A percentile compares a stretch with the other conserved stretches of the same genome.
These are phyloP conservation scores for Dicyrtomina minuta DNA, from an alignment of 2,888 invertebrate species.

Conservation along the genomic window DNA sequence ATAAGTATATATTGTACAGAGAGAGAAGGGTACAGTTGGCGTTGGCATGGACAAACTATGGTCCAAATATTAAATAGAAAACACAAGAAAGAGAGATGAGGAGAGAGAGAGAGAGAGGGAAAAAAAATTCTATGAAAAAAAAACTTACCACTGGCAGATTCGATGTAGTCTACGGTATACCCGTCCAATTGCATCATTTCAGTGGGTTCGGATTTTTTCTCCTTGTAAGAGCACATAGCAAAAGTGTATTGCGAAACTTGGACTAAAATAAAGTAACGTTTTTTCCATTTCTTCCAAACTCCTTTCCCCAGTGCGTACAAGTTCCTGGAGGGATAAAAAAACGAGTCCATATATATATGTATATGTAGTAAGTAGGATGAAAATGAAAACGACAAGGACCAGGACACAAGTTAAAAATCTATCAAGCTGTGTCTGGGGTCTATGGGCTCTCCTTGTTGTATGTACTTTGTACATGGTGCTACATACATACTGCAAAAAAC, in stretches of 20 bases:
- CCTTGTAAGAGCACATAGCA: constrained; percentile 98
- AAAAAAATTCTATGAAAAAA: neutral
- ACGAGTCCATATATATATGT: too few relatives aligned
- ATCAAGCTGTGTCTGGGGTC: neutral
- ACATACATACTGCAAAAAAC: neutral
- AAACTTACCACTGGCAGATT: constrained; percentile 82
- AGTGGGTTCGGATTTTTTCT: constrained; percentile 98
- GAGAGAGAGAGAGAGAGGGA: neutral
- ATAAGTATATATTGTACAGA: too few relatives aligned
- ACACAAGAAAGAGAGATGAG: neutral
- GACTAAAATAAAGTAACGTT: constrained; percentile 94
- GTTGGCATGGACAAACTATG: neutral
- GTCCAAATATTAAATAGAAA: neutral
- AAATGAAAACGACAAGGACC: too few relatives aligned
- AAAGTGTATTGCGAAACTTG: constrained; percentile 99
- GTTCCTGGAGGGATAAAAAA: constrained; percentile 62
- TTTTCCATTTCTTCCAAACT: constrained; percentile 99
- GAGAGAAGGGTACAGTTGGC: neutral
- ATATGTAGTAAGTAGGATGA: too few relatives aligned
- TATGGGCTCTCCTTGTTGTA: too few relatives aligned
- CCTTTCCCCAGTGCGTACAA: constrained; percentile 91
- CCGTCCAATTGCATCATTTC: constrained; percentile 99
- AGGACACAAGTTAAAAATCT: neutral
- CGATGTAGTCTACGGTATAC: constrained; percentile 98
- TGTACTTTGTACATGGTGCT: neutral